Evolutionary conservation across 2,113 vertebrate species (phyloP).

Genomic region (Oreochromis tanganicae): DNA sequence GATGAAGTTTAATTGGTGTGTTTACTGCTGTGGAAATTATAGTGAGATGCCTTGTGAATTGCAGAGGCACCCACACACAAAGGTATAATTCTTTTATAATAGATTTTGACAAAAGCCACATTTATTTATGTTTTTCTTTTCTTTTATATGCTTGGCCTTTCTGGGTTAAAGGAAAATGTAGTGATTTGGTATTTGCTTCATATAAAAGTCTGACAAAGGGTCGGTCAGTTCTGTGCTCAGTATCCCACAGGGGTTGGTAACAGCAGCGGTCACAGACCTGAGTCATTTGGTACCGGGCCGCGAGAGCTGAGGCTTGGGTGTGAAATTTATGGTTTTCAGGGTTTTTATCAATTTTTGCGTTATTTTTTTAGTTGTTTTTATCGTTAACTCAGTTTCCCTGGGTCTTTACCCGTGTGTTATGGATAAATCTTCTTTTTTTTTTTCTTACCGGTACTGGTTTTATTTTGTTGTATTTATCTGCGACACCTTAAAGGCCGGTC

Average conservation of each 20-base stretch:
- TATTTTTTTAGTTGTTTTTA: too few relatives aligned
- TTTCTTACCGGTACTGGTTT: not conserved
- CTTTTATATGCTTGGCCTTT: not conserved
- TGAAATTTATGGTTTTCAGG: not conserved
- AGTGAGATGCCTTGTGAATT: not conserved
- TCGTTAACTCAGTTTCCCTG: too few relatives aligned
- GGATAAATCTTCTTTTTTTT: not conserved
- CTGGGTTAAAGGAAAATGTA: not conserved
- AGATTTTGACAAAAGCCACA: not conserved
- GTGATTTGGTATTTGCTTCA: not conserved
- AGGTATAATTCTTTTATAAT: not conserved
- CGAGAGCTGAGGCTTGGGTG: not conserved
- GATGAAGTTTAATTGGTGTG: not conserved
- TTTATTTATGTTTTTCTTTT: not conserved
- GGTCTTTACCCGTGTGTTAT: not conserved
- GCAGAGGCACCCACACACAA: not conserved
- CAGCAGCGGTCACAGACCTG: accelerated
- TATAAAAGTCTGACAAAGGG: not conserved
- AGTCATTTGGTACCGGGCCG: not conserved
- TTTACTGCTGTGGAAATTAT: not conserved
- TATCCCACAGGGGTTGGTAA: not conserved
- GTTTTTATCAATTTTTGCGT: accelerated
- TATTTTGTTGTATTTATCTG: not conserved
- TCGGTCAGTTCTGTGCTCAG: not conserved
- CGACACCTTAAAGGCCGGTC: not conserved